Evolutionary conservation across 2,797 vertebrate genomes (phyloP).

Genomic region (Peromyscus nudipes): DNA sequence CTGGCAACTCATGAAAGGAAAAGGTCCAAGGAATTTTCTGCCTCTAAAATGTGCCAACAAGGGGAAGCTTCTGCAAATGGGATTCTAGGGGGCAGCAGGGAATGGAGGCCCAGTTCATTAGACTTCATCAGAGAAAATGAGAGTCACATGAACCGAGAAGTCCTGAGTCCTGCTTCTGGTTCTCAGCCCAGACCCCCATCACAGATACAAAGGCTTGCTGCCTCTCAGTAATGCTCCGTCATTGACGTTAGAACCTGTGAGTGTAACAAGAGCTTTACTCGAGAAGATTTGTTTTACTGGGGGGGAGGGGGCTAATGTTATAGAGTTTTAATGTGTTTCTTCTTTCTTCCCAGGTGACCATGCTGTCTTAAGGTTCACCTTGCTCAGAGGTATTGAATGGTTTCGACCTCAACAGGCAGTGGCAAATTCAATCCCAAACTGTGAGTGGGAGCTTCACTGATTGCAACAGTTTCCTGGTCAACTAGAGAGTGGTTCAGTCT

Average conservation of each 20-base stretch:
- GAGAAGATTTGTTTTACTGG: neutral
- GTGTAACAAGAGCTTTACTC: neutral
- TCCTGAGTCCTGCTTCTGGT: neutral
- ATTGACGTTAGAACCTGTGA: neutral
- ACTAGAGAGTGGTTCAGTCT: neutral
- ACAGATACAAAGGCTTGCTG: neutral
- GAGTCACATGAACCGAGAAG: neutral
- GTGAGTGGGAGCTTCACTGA: constrained; percentile 75
- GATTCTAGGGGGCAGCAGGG: neutral
- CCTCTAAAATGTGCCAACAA: neutral
- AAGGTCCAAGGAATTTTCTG: neutral
- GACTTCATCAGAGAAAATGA: neutral
- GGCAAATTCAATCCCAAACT: neutral
- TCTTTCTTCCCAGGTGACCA: constrained; percentile 74
- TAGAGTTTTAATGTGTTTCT: neutral
- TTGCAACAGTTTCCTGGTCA: neutral
- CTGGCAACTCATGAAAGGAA: neutral
- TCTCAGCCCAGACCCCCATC: neutral
- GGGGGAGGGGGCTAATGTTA: neutral
- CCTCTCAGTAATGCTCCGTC: neutral
- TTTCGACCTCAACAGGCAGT: constrained; percentile 55
- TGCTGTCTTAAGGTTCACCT: constrained; percentile 71
- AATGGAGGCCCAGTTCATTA: neutral
- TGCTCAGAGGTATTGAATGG: constrained; percentile 83
- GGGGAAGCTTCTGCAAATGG: neutral